Conservation (phyloP, 2,888 invertebrate genomes). For the Sepioteuthis lessoniana region DNA sequence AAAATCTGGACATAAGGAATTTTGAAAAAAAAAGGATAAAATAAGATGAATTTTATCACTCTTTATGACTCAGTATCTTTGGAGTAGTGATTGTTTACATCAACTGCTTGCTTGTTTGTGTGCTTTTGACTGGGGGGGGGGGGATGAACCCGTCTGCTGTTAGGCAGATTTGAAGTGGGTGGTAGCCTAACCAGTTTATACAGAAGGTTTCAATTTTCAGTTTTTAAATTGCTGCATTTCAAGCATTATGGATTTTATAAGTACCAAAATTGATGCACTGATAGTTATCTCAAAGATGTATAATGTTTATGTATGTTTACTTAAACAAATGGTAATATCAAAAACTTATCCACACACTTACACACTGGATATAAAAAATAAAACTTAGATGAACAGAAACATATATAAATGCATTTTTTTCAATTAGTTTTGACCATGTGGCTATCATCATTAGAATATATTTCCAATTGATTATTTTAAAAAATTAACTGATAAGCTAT, state of each 20-base stretch:
- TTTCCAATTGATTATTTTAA: too few species aligned
- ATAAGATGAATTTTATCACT: background rate
- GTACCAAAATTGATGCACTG: background rate
- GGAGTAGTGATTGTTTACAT: constrained; percentile 16
- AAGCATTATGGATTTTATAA: constrained; percentile 11
- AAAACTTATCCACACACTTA: too few species aligned
- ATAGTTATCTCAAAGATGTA: constrained; percentile 2
- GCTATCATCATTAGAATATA: too few species aligned
- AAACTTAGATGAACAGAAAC: too few species aligned
- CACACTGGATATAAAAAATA: too few species aligned
- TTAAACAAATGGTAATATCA: background rate
- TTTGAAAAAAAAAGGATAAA: background rate
- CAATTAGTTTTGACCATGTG: too few species aligned
- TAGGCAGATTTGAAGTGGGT: constrained; percentile 16
- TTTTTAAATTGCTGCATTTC: background rate
- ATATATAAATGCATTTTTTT: too few species aligned
- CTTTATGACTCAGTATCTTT: constrained; percentile 33
- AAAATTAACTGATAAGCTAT: too few species aligned
- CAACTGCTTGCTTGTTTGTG: constrained; percentile 20
- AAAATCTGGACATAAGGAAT: background rate
- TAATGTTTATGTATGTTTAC: background rate
- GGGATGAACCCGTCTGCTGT: background rate
- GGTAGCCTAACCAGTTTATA: background rate
- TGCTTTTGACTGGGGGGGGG: background rate
- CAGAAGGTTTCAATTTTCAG: constrained; percentile 5